phyloP scores from a whole-genome alignment of 2,113 vertebrate species.

The Pogona vitticeps region DNA sequence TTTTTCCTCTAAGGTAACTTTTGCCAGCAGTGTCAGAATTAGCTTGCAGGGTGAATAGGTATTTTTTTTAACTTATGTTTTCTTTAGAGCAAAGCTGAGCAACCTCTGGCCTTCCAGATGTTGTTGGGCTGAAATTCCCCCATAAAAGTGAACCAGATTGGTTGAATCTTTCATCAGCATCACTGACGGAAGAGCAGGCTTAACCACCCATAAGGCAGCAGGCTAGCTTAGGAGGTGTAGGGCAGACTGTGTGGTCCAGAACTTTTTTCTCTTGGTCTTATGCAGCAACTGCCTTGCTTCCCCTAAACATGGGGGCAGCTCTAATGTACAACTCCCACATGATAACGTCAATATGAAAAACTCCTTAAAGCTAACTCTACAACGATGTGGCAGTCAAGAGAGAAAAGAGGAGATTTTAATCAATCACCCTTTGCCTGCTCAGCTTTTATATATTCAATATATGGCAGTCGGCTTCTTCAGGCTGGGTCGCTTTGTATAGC shows the following conservation, averaged over 20 bases:
- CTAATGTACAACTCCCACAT: not conserved
- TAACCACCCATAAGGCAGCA: not conserved
- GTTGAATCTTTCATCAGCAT: not conserved
- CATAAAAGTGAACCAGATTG: not conserved
- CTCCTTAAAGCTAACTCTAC: not conserved
- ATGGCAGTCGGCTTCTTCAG: conserved; percentile 49
- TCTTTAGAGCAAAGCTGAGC: not conserved
- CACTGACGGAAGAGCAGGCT: not conserved
- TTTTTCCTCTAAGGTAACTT: conserved; percentile 13
- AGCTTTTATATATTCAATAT: not conserved
- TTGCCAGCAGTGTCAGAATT: conserved; percentile 20
- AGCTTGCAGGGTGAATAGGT: conserved; percentile 14
- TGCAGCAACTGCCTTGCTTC: not conserved
- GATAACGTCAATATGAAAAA: not conserved
- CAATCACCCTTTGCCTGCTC: not conserved
- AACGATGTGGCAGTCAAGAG: conserved; percentile 21
- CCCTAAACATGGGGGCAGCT: too few species aligned
- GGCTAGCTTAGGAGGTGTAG: not conserved
- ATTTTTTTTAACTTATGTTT: conserved; percentile 29
- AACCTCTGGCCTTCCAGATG: not conserved
- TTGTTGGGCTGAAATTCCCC: not conserved
- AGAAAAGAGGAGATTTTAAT: not conserved
- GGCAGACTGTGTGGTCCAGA: not conserved
- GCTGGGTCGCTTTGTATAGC: not conserved
- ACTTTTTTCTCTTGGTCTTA: not conserved